These are phyloP conservation scores for Sebastes steindachneri DNA, from an alignment of 2,797 vertebrate genomes.

Conservation along the genomic window DNA sequence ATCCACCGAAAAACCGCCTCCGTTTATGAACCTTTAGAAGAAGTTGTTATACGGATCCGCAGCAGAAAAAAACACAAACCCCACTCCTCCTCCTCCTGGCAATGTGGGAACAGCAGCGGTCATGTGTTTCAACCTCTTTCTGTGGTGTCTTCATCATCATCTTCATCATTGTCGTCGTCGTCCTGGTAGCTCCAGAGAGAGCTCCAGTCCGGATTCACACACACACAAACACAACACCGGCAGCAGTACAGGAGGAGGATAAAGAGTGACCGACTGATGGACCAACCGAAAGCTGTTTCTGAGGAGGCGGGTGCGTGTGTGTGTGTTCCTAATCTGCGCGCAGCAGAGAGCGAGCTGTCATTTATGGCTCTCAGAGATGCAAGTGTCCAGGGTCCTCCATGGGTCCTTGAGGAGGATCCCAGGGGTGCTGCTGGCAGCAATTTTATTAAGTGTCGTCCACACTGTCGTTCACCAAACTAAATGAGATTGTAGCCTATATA, in stretches of 20 bases:
- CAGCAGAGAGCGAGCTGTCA: conserved; percentile 43
- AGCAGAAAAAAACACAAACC: conserved; percentile 5
- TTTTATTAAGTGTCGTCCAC: background rate
- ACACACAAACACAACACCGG: conserved; percentile 22
- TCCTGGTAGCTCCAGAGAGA: conserved; percentile 23
- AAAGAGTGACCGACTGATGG: conserved; percentile 70
- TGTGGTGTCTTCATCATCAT: conserved; percentile 1
- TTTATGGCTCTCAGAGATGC: conserved; percentile 11
- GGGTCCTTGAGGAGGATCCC: conserved; percentile 24
- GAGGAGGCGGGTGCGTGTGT: conserved; percentile 65
- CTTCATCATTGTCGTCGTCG: conserved; percentile 1
- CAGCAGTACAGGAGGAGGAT: conserved; percentile 50
- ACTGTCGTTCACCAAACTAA: background rate
- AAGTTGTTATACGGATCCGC: conserved; percentile 43
- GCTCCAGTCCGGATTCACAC: conserved; percentile 34
- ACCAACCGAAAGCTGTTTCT: conserved; percentile 72
- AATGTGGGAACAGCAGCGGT: conserved; percentile 35
- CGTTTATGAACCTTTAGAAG: background rate
- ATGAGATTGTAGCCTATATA: background rate
- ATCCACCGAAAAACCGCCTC: background rate
- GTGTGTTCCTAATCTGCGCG: conserved; percentile 40
- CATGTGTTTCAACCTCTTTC: conserved; percentile 47
- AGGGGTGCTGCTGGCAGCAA: background rate
- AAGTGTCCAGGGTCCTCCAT: conserved; percentile 23
- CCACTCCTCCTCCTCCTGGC: background rate